A percentile compares a stretch with the other conserved stretches of the same genome.
These are phyloP conservation scores for Pollimyrus isidori DNA, from an alignment of 2,113 vertebrate species.

Conservation along the genomic window DNA sequence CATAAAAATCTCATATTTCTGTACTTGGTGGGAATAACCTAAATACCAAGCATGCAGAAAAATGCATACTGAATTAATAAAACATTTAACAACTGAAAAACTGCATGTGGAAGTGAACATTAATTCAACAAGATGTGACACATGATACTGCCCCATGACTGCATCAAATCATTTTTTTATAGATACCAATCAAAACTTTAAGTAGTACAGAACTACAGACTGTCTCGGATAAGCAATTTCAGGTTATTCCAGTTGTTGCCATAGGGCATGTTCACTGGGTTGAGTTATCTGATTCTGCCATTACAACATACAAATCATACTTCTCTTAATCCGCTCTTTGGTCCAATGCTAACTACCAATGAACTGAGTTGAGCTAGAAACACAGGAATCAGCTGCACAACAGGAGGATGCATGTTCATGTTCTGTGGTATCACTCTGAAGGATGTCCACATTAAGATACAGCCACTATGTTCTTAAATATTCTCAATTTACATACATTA, in stretches of 20 bases:
- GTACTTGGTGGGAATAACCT: background rate
- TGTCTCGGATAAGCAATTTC: background rate
- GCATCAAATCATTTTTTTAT: background rate
- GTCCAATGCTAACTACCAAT: background rate
- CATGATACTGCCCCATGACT: background rate
- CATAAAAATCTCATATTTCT: background rate
- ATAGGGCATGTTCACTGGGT: background rate
- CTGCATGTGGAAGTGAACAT: background rate
- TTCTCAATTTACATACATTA: background rate
- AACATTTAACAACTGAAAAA: background rate
- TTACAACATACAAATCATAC: background rate
- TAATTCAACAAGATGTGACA: background rate
- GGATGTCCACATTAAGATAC: background rate
- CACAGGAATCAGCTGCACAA: background rate
- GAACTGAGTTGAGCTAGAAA: background rate
- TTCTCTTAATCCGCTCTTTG: background rate
- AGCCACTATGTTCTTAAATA: background rate
- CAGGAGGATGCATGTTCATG: background rate
- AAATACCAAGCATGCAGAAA: background rate
- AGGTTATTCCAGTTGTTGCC: background rate
- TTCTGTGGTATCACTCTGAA: background rate
- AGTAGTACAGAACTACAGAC: background rate
- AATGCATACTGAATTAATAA: background rate
- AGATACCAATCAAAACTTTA: background rate
- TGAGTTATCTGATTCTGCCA: background rate